Base-by-base conservation (phyloP, 2,888 invertebrate genomes). In the Phorcus lineatus region DNA sequence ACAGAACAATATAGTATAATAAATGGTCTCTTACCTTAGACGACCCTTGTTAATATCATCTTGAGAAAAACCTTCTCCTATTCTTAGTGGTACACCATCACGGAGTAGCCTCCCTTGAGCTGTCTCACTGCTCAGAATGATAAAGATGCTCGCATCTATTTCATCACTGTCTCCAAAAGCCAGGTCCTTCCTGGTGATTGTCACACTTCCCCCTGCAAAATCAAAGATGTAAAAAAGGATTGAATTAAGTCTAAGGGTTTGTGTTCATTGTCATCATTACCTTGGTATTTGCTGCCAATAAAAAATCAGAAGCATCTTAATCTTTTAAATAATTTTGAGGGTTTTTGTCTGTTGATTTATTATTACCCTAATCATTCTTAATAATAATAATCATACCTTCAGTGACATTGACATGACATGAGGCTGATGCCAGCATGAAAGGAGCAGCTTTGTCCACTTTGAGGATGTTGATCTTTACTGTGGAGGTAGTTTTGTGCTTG, bases 161-260 rank as follows among this genome's bases (percentile, higher is more conserved):
- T 88, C 88, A 80, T 91, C 90, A 19, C 77, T 77, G 81, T 91
- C 91, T 53, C 81, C 84, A 84, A 91, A 91, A 0, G 88, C 87
- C 47, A 91, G 80, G 54, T 85, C 83, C n/a, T 86, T 78, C 55
- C 85, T 82, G 17, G 82, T 83, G 1, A 91, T 81, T 6, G 80
- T 57, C n/a, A 86, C 82, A 31, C 85, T 84, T 17, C 84, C 83
- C 17, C 91, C 91, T 91, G 81, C 47, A 47, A 47, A 9, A 47
- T 36, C 13, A 47, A 11, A 47, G 7, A 6, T 47, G 11, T 47
- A 47, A 13, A 47, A 4, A 47, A 28, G 36, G 2, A 16, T 52
- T 2, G 6, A 24, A 53, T 13, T 16, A 2, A 75, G n/a, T 13
- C 7, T 24, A 31, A 24, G 6, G 7, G n/a, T 36, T 6, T 67